Evolutionary conservation across 2,888 invertebrate genomes (phyloP).

Genomic region (Lasioglossum malachurum): DNA sequence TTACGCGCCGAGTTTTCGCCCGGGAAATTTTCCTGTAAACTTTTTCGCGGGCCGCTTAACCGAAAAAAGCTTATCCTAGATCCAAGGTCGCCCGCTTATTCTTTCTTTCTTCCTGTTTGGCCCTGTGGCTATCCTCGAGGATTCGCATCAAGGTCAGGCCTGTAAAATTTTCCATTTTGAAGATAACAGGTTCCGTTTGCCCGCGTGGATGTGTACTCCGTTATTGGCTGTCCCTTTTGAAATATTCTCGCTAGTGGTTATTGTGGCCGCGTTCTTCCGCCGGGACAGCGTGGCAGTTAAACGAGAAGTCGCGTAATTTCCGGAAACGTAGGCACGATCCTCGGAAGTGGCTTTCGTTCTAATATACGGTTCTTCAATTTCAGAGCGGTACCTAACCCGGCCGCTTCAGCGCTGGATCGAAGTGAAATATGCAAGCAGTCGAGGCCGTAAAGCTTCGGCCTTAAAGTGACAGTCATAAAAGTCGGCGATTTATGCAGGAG

Average conservation of each 20-base stretch:
- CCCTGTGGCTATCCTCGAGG: background rate
- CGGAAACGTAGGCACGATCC: conserved; percentile 54
- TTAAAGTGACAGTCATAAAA: conserved; percentile 79
- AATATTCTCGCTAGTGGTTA: conserved; percentile 3
- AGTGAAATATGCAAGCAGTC: conserved; percentile 76
- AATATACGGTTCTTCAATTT: conserved; percentile 75
- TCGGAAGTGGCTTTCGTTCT: conserved; percentile 66
- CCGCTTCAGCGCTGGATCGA: conserved; percentile 63
- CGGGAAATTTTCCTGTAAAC: background rate
- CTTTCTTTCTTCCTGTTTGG: background rate
- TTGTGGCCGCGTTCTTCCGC: background rate
- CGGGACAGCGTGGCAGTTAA: conserved; percentile 29
- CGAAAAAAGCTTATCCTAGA: background rate
- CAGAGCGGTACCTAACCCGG: conserved; percentile 42
- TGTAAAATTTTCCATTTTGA: conserved; percentile 5
- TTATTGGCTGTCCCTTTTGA: background rate
- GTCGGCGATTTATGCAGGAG: conserved; percentile 73
- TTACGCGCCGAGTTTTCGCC: conserved; percentile 4
- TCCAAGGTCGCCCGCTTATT: background rate
- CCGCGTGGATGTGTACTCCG: background rate
- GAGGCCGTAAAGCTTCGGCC: conserved; percentile 74
- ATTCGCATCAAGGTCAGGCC: background rate
- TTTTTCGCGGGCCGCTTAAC: background rate
- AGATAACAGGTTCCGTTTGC: background rate
- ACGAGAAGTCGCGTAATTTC: conserved; percentile 60